phyloP scores from a whole-genome alignment of 2,888 invertebrate species.

The Podabrus alpinus region DNA sequence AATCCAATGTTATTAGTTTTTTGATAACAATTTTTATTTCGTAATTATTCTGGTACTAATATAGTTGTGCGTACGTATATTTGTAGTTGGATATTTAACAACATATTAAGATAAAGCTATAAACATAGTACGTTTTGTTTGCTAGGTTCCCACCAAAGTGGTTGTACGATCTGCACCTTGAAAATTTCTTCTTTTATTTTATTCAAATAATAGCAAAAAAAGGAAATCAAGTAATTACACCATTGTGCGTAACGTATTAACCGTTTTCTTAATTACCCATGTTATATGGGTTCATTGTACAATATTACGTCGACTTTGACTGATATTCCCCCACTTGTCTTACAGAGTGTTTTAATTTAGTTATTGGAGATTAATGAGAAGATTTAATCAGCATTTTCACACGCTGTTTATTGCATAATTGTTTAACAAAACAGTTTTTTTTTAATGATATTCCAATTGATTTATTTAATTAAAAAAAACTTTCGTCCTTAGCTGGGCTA shows the following conservation, averaged over 20 bases:
- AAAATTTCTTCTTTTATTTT: neutral
- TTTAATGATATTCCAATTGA: neutral
- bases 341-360: neutral
- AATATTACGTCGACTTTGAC: neutral
- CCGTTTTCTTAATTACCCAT: neutral
- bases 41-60: neutral
- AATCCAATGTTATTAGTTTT: neutral
- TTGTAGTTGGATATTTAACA: neutral
- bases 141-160: neutral
- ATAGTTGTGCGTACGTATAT: neutral
- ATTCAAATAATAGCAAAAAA: neutral
- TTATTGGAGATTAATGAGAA: neutral
- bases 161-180: too few relatives aligned
- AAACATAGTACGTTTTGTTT: neutral
- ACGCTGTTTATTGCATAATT: neutral
- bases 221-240: neutral
- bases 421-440: neutral
- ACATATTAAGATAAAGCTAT: neutral
- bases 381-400: neutral
- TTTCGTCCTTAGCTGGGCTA: neutral
- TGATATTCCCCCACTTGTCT: neutral
- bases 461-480: neutral
- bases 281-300: neutral
- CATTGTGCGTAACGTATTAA: neutral
- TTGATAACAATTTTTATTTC: neutral